These are phyloP conservation scores for Polypedilum vanderplanki DNA, from an alignment of 1,140 invertebrate species.

Conservation along the genomic window DNA sequence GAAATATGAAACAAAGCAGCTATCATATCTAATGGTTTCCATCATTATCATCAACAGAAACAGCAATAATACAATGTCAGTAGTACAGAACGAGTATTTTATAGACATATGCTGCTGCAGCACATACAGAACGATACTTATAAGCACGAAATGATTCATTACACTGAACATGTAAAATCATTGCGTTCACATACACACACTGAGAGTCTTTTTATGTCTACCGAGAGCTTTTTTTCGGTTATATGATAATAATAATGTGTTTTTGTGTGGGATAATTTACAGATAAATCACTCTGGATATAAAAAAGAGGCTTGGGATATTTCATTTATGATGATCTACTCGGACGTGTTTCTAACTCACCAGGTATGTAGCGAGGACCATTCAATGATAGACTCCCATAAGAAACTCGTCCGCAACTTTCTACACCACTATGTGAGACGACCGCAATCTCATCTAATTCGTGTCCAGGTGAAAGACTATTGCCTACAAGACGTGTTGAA, in stretches of 20 bases:
- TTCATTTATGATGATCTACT: conserved; percentile 34
- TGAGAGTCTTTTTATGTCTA: not conserved
- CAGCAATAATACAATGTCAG: no score
- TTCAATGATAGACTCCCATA: conserved; percentile 52
- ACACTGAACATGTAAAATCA: conserved; percentile 11
- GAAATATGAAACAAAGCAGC: conserved; percentile 2
- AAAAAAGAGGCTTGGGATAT: conserved; percentile 38
- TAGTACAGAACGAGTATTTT: no score
- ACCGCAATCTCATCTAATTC: conserved; percentile 73
- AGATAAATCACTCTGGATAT: not conserved
- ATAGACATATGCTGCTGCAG: no score
- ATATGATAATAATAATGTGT: not conserved
- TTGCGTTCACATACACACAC: not conserved
- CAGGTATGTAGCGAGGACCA: conserved; percentile 58
- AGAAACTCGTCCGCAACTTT: conserved; percentile 51
- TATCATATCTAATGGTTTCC: conserved; percentile 16
- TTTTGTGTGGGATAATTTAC: not conserved
- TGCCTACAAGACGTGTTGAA: conserved; percentile 45
- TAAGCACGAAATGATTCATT: conserved; percentile 19
- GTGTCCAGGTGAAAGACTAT: conserved; percentile 53
- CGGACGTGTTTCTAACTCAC: not conserved
- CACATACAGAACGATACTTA: no score
- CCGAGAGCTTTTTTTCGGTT: no score
- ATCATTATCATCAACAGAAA: not conserved
- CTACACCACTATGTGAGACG: conserved; percentile 52